Evolutionary conservation across 1,140 invertebrate genomes (phyloP).

Genomic region (Charaxes varanes): DNA sequence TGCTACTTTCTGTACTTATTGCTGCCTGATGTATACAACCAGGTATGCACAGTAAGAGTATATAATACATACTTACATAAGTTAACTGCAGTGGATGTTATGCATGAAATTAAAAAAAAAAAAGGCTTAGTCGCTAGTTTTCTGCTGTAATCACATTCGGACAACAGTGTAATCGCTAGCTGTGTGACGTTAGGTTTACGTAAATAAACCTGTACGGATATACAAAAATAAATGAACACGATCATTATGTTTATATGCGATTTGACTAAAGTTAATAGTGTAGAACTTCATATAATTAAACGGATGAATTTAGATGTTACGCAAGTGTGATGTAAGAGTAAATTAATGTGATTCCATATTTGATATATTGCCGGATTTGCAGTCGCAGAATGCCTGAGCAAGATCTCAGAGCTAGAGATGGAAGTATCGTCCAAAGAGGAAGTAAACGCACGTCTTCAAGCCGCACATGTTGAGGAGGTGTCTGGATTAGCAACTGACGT

Average conservation of each 20-base stretch:
- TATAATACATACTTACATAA: neutral
- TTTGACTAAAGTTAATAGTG: no score
- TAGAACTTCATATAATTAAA: no score
- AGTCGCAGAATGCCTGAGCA: constrained; percentile 71
- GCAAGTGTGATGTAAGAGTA: neutral
- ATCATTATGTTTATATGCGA: no score
- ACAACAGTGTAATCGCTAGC: neutral
- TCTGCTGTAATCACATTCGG: neutral
- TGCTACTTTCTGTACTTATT: no score
- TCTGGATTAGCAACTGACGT: constrained; percentile 56
- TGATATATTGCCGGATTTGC: constrained; percentile 19
- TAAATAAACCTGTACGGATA: no score
- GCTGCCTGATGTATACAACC: constrained; percentile 4
- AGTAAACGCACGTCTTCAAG: constrained; percentile 56
- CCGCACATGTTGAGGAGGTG: constrained; percentile 55
- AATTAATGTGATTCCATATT: constrained; percentile 2
- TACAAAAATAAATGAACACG: no score
- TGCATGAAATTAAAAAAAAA: neutral
- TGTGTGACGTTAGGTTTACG: neutral
- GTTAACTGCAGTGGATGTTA: neutral
- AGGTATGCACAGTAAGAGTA: constrained; percentile 8
- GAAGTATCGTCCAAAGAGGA: constrained; percentile 65
- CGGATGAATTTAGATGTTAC: neutral
- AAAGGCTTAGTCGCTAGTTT: neutral
- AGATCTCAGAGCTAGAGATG: constrained; percentile 71